Percentiles rank a stretch among this genome's conserved stretches.
These are phyloP conservation scores for Regulus satrapa DNA, from an alignment of 2,113 vertebrate species.

Conservation along the genomic window DNA sequence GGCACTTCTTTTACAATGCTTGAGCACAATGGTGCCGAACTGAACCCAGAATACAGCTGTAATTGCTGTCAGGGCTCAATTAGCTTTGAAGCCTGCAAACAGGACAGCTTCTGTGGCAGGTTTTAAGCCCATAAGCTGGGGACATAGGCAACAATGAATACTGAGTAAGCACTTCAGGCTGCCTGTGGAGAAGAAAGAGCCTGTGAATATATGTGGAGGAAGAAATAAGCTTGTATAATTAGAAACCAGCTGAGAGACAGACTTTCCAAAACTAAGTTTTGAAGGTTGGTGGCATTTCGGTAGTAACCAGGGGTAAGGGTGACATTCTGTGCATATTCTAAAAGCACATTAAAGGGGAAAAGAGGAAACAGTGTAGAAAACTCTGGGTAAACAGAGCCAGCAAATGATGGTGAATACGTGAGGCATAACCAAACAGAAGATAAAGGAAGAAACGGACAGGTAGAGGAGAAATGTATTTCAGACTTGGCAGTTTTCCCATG, in stretches of 20 bases:
- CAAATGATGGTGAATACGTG: background rate
- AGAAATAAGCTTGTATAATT: background rate
- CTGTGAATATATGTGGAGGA: background rate
- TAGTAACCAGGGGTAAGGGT: background rate
- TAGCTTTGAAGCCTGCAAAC: background rate
- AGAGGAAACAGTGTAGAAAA: background rate
- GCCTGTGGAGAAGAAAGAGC: background rate
- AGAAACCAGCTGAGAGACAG: background rate
- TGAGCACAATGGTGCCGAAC: background rate
- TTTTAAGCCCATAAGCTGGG: background rate
- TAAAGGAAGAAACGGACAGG: background rate
- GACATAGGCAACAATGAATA: background rate
- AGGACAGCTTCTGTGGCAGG: background rate
- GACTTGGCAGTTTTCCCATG: background rate
- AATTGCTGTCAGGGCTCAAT: background rate
- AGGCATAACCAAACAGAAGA: background rate
- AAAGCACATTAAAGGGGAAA: background rate
- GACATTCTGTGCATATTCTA: background rate
- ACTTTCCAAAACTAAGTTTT: background rate
- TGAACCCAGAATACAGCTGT: background rate
- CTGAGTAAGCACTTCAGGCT: background rate
- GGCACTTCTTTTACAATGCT: background rate
- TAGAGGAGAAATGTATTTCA: background rate
- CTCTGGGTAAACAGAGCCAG: background rate
- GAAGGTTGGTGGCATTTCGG: background rate